Evolutionary conservation across 2,113 vertebrate genomes (phyloP), one percentile per base, ranked within the genome.

Genomic region (Tenrec ecaudatus): DNA sequence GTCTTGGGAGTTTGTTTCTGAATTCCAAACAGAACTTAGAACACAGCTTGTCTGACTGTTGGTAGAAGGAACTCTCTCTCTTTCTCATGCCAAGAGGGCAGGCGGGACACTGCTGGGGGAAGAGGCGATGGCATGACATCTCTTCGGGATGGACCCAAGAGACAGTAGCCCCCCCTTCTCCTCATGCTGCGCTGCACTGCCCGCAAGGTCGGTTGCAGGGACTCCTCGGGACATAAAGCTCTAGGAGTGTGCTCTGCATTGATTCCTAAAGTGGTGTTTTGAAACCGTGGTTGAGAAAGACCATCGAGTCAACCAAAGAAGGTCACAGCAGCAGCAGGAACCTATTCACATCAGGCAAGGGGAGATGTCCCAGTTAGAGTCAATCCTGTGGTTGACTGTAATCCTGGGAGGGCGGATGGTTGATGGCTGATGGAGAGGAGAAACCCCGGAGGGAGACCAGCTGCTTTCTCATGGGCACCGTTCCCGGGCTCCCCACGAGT

Each of bases 11-110:
- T 53, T 53, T 53, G 12, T 75, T 93, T 96, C 89, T 87, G 87
- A 91, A 29, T 94, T 95, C 88, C 71, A 88, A 58, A 36, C 89
- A 68, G 95, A 96, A 92, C 43, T 95, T 58, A 75, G 93, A 96
- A 82, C 79, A n/a, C 11, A 88, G 31, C 57, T 89, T 58, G 11
- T 73, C 77, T 80, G 33, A n/a, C 2, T 43, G 1, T 40, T 22
- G 33, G 9, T 83, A 38, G 40, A 82, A 80, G 82, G 62, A 82
- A 75, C 23, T n/a, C 36, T 84, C 40, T 40, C 40, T 40, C 40
- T 40, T 7, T 40, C 23, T 1, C 79, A 47, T 66, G 53, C 0
- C 38, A 40, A 68, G 27, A 78, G 60, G 4, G n/a, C 60, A 12
- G 14, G 25, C 10, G 78, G 58, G 10, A 71, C 82, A 10, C 0